phyloP scores from a whole-genome alignment of 2,888 invertebrate genomes.

The Hololepta plana region DNA sequence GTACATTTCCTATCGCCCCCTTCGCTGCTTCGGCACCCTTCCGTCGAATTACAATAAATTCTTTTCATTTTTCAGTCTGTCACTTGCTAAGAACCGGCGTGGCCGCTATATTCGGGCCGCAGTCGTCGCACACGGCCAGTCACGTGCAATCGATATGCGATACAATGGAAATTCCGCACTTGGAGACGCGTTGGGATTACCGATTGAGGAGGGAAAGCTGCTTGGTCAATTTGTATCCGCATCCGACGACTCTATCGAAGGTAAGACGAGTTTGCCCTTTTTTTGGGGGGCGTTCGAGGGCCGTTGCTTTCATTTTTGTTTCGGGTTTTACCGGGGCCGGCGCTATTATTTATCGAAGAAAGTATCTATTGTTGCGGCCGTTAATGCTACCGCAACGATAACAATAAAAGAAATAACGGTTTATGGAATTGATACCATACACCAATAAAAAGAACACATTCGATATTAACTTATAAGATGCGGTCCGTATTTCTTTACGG shows the following conservation, averaged over 20 bases:
- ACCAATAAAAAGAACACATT: too few relatives aligned
- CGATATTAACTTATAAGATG: too few relatives aligned
- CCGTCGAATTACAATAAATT: too few relatives aligned
- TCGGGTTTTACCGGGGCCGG: too few relatives aligned
- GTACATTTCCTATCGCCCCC: too few relatives aligned
- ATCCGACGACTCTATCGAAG: conserved; percentile 71
- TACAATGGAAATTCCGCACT: conserved; percentile 88
- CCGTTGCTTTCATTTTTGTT: too few relatives aligned
- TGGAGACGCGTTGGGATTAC: conserved; percentile 91
- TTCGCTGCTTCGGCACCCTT: too few relatives aligned
- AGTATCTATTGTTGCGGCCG: background rate
- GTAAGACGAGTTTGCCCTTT: conserved; percentile 34
- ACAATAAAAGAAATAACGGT: too few relatives aligned
- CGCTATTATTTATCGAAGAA: background rate
- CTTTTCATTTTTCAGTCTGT: conserved; percentile 47
- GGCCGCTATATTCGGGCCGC: conserved; percentile 87
- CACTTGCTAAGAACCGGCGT: conserved; percentile 73
- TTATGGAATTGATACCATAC: too few relatives aligned
- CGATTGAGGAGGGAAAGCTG: conserved; percentile 71
- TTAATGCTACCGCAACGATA: too few relatives aligned
- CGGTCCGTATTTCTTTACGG: too few relatives aligned
- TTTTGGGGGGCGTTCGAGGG: too few relatives aligned
- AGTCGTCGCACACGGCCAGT: conserved; percentile 75
- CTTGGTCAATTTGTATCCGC: conserved; percentile 85
- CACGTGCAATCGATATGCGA: conserved; percentile 94